phyloP scores from a whole-genome alignment of 1,140 invertebrate species.

The Aporrectodea caliginosa region DNA sequence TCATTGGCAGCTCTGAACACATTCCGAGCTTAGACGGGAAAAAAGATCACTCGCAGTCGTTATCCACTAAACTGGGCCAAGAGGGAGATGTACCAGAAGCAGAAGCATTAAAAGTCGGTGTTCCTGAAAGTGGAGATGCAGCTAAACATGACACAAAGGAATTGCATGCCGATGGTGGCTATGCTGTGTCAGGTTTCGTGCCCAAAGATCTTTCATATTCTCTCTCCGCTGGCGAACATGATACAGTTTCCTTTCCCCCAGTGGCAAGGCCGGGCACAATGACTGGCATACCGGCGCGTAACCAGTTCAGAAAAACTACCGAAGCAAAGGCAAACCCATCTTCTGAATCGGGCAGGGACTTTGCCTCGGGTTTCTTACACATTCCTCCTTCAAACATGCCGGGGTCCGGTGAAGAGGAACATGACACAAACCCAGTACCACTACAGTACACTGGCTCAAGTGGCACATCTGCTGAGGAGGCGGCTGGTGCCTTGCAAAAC shows the following conservation, averaged over 20 bases:
- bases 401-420: too few species aligned
- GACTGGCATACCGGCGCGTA: background rate
- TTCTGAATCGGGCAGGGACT: too few species aligned
- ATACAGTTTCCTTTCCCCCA: background rate
- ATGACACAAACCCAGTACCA: background rate
- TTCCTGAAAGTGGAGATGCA: too few species aligned
- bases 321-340: background rate
- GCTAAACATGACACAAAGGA: too few species aligned
- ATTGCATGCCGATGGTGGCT: background rate
- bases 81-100: too few species aligned
- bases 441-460: background rate
- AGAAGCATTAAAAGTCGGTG: too few species aligned
- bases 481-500: background rate
- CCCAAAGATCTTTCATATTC: background rate
- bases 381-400: too few species aligned
- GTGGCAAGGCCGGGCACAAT: background rate
- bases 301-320: background rate
- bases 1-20: background rate
- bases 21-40: background rate
- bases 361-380: background rate
- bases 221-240: background rate
- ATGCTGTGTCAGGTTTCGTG: background rate
- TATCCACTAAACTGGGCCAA: too few species aligned
- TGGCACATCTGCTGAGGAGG: background rate
- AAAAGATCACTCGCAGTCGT: too few species aligned